A percentile compares a stretch with the other conserved stretches of the same genome.
These are phyloP conservation scores for Cebus imitator DNA, from an alignment of 2,113 vertebrate genomes.

Conservation along the genomic window DNA sequence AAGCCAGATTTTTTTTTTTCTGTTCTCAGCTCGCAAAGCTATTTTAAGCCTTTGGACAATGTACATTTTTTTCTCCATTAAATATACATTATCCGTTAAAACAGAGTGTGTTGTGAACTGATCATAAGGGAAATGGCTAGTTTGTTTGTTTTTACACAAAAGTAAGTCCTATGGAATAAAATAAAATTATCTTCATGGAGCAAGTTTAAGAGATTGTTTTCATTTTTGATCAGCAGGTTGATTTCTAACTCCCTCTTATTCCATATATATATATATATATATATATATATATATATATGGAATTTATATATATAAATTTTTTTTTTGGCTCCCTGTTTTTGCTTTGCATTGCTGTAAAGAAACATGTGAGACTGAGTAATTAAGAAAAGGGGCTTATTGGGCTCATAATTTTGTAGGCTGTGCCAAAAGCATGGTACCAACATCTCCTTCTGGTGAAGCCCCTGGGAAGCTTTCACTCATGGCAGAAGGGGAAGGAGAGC, in stretches of 20 bases:
- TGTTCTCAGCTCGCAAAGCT: background rate
- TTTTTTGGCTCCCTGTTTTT: background rate
- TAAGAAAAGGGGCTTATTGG: background rate
- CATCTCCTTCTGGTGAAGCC: background rate
- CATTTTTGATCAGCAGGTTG: background rate
- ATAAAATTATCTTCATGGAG: background rate
- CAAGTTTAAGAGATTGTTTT: background rate
- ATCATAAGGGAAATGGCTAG: background rate
- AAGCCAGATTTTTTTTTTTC: background rate
- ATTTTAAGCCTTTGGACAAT: background rate
- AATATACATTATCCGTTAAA: background rate
- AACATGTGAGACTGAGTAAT: background rate
- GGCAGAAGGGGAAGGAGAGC: background rate
- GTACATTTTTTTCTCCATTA: background rate
- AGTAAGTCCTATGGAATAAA: background rate
- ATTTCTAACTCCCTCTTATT: background rate
- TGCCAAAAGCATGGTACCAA: background rate
- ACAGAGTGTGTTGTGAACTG: background rate
- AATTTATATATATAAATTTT: no score
- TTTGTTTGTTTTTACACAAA: background rate
- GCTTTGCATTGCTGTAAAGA: background rate
- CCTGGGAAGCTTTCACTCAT: background rate
- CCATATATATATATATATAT: background rate
- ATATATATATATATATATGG: no score
- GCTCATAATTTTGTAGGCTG: background rate